These are phyloP conservation scores for Prionailurus viverrinus DNA, from an alignment of 2,113 vertebrate species.

Conservation along the genomic window DNA sequence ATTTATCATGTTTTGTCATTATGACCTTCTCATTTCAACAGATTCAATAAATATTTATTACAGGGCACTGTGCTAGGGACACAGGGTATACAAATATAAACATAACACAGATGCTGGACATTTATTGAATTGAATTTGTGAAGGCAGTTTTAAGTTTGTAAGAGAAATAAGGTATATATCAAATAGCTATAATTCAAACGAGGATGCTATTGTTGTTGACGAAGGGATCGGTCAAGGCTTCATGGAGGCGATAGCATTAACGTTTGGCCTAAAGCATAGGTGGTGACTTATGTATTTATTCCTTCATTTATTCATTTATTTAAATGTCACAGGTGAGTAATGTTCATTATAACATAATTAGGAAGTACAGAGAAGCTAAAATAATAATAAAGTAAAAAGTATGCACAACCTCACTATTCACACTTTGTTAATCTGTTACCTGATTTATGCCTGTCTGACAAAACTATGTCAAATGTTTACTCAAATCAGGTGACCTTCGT, in stretches of 20 bases:
- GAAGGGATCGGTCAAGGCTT: neutral
- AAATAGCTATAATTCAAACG: neutral
- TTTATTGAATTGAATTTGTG: neutral
- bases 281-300: neutral
- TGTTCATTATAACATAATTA: neutral
- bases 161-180: neutral
- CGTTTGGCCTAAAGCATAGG: neutral
- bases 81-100: neutral
- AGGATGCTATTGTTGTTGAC: neutral
- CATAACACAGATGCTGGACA: neutral
- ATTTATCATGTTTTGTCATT: neutral
- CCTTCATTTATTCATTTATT: neutral
- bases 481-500: neutral
- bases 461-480: neutral
- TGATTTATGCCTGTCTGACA: neutral
- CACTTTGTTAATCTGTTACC: neutral
- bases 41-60: neutral
- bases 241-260: neutral
- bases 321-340: neutral
- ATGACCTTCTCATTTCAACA: neutral
- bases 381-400: constrained; percentile 24
- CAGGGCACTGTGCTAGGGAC: neutral
- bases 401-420: neutral
- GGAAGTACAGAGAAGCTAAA: neutral
- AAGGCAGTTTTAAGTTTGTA: constrained; percentile 14